Evolutionary conservation across 2,888 invertebrate species (phyloP), one percentile per base, ranked within the genome.

Genomic region (Cephonodes hylas): DNA sequence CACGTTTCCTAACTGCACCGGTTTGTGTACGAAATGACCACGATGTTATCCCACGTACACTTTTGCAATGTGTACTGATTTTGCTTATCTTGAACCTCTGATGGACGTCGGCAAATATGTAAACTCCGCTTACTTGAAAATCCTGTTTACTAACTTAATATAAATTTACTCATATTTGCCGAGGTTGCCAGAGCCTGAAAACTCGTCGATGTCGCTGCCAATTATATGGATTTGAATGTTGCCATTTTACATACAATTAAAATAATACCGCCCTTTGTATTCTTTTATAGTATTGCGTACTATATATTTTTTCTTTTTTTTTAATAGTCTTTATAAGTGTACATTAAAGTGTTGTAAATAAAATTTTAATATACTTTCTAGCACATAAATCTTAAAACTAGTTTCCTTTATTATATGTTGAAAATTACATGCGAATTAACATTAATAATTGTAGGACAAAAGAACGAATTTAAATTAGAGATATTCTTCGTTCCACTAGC

Each of bases 61-160:
- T 53, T 53, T 53, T 53, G 53, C 18, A 53, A 53, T 53, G 31
- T 48, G 27, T 48, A 23, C 46, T 10, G 48, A 27, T 53, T 18
- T 20, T 15, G 27, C 31, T 53, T 53, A 53, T 53, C 53, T 53
- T 8, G 27, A 45, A 27, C 2, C 7, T 2, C 27, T 18, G 53
- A 27, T 53, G 22, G 45, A 23, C n/a, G 38, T 38, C 31, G 27
- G 31, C 15, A 13, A 13, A 45, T 3, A 45, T 45, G 20, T 45
- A n/a, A 38, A 38, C 38, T 3, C 5, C 13, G 38, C 38, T n/a
- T n/a, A n/a, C n/a, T 38, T 38, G 38, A 38, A 38, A 38, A 38
- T 38, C 38, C 38, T 38, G 38, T 38, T 38, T 38, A 38, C 10
- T 38, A 38, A 38, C 38, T 38, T 38, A 38, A 0, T 10, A 38